phyloP scores from a whole-genome alignment of 2,888 invertebrate genomes.

The Vesta saturnalis region DNA sequence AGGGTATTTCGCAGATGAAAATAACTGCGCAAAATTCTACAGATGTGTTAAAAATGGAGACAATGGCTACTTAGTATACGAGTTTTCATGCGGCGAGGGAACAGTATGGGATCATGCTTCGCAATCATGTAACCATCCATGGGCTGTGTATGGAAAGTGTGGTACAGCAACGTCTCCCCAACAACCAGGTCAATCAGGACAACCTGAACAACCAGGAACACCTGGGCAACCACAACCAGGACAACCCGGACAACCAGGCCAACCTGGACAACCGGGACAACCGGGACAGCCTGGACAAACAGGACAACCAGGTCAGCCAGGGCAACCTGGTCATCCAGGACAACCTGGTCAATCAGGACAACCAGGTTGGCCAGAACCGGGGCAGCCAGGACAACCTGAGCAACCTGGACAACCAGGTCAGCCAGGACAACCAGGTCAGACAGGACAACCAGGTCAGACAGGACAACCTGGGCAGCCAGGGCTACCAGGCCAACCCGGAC shows the following conservation, averaged over 20 bases:
- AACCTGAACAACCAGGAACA: conserved; percentile 3
- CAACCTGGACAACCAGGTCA: conserved; percentile 37
- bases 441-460: conserved; percentile 46
- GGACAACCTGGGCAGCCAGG: too few species aligned
- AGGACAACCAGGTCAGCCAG: conserved; percentile 29
- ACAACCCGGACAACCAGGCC: conserved; percentile 39
- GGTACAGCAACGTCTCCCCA: too few species aligned
- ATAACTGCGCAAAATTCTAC: too few species aligned
- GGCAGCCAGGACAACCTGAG: conserved; percentile 35
- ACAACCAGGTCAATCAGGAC: too few species aligned
- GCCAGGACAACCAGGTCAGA: conserved; percentile 42
- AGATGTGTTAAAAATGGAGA: too few species aligned
- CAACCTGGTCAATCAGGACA: conserved; percentile 39
- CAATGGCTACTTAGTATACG: too few species aligned
- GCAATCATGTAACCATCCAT: too few species aligned
- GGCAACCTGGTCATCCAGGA: conserved; percentile 39
- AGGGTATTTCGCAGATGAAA: too few species aligned
- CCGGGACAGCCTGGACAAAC: neutral
- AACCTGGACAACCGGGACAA: neutral
- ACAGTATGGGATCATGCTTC: too few species aligned
- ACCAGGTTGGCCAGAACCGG: conserved; percentile 31
- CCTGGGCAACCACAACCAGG: conserved; percentile 48
- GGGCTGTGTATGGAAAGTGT: too few species aligned
- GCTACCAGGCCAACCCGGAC: conserved; percentile 20
- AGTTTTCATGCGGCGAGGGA: too few species aligned